Percentiles rank a stretch among this genome's conserved stretches.
Conservation (phyloP, 2,797 vertebrate species). For the Falco columbarius region DNA sequence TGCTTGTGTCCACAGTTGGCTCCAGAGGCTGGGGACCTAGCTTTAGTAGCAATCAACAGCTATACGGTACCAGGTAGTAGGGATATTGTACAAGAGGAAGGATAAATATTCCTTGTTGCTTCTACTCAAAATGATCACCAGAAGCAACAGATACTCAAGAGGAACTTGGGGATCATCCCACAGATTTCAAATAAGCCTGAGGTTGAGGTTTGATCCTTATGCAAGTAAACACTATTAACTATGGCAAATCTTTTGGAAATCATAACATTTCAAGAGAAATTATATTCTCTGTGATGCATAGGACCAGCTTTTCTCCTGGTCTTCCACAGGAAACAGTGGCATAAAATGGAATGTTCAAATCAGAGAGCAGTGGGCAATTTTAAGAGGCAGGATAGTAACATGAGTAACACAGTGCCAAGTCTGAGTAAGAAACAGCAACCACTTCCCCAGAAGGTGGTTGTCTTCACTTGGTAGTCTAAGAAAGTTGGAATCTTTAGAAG, state of each 20-base stretch:
- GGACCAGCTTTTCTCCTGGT: background rate
- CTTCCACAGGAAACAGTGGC: background rate
- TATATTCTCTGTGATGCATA: background rate
- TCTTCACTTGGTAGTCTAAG: background rate
- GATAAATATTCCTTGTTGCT: background rate
- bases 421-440: background rate
- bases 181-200: background rate
- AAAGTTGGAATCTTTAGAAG: background rate
- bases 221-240: background rate
- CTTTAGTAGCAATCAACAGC: background rate
- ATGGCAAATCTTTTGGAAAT: background rate
- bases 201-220: background rate
- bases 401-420: background rate
- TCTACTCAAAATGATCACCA: background rate
- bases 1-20: fast-evolving
- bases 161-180: background rate
- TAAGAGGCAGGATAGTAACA: background rate
- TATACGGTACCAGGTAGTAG: background rate
- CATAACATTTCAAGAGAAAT: background rate
- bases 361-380: background rate
- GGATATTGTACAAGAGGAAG: background rate
- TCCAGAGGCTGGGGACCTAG: background rate
- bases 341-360: background rate
- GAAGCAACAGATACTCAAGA: background rate
- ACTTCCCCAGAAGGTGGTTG: background rate